Conservation (phyloP, 2,888 invertebrate genomes). For the Cataglyphis albicans region DNA sequence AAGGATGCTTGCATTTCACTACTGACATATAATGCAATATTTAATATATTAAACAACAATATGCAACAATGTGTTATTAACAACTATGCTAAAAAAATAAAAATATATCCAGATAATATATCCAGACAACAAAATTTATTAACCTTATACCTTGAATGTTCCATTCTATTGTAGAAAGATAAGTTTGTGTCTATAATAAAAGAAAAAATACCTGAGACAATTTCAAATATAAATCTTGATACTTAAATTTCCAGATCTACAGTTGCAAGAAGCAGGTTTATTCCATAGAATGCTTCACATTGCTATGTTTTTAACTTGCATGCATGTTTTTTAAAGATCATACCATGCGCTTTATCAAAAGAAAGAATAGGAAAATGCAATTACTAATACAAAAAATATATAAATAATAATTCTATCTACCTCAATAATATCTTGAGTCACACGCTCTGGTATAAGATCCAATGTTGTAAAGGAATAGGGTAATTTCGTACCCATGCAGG, state of each 20-base stretch:
- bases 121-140: background rate
- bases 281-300: background rate
- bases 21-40: background rate
- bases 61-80: conserved; percentile 13
- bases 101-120: conserved; percentile 5
- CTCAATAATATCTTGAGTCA: conserved; percentile 87
- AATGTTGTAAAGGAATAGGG: conserved; percentile 93
- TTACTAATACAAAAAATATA: conserved; percentile 41
- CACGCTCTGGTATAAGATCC: conserved; percentile 90
- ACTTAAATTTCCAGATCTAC: conserved; percentile 54
- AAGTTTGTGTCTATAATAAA: background rate
- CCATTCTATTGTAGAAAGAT: background rate
- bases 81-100: conserved; percentile 15
- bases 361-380: background rate
- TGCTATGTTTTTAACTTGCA: conserved; percentile 15
- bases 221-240: conserved; percentile 55
- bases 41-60: background rate
- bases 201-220: conserved; percentile 60
- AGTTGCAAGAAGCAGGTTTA: conserved; percentile 11
- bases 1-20: conserved; percentile 6
- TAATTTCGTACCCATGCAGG: conserved; percentile 93
- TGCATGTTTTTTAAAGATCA: background rate
- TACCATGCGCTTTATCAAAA: background rate
- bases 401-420: conserved; percentile 59
- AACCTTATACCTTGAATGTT: background rate